Conservation (phyloP, 2,888 invertebrate genomes). For the Troilus luridus region DNA sequence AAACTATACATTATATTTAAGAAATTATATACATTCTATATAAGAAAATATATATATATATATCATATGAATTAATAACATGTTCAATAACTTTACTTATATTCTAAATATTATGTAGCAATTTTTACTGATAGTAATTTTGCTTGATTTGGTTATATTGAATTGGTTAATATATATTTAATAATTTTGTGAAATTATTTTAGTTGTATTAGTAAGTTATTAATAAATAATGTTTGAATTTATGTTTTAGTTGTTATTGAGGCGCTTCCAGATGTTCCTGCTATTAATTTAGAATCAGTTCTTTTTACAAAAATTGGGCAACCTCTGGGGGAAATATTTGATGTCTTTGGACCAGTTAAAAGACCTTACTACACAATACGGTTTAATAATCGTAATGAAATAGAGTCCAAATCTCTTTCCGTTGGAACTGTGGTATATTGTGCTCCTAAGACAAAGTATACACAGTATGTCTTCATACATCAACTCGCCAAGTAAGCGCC, state of each 20-base stretch:
- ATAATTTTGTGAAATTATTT: not conserved
- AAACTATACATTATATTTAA: too few relatives aligned
- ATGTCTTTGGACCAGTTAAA: conserved; percentile 90
- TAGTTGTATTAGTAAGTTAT: not conserved
- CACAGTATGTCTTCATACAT: conserved; percentile 81
- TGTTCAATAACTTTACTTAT: too few relatives aligned
- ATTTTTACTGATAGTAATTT: too few relatives aligned
- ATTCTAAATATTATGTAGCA: too few relatives aligned
- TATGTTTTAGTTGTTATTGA: conserved; percentile 79
- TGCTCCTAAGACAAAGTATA: conserved; percentile 84
- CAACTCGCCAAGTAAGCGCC: conserved; percentile 79
- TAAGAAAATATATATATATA: too few relatives aligned
- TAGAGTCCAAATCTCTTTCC: conserved; percentile 76
- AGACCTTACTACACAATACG: conserved; percentile 92
- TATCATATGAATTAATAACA: too few relatives aligned
- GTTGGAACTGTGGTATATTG: conserved; percentile 84
- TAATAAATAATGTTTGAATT: not conserved
- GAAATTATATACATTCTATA: too few relatives aligned
- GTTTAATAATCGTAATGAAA: conserved; percentile 86
- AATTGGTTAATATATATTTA: not conserved
- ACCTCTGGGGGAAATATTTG: conserved; percentile 86
- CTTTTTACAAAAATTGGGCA: conserved; percentile 87
- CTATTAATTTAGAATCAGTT: conserved; percentile 89
- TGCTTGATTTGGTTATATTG: too few relatives aligned
- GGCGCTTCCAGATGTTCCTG: conserved; percentile 79